Evolutionary conservation across 1,140 invertebrate species (phyloP).

Genomic region (Bradynema listronoti): DNA sequence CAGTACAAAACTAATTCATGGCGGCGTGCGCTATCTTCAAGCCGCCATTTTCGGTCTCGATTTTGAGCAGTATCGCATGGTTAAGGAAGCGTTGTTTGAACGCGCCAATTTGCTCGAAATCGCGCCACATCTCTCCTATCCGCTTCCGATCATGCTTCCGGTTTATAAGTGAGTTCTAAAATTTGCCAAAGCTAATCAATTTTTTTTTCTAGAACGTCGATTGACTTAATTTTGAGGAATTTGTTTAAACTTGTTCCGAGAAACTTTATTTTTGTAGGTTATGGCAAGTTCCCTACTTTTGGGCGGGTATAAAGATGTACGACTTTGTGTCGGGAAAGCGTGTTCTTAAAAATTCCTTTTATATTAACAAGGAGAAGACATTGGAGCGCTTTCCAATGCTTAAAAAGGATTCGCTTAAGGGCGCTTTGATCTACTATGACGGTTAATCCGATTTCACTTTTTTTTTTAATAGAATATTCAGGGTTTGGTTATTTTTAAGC

Average conservation of each 20-base stretch:
- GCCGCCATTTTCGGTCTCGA: conserved; percentile 88
- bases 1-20: conserved; percentile 96
- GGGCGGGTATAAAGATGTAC: conserved; percentile 93
- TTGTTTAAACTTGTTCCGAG: not conserved
- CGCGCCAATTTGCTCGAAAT: conserved; percentile 84
- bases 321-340: conserved; percentile 91
- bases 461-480: not conserved
- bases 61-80: conserved; percentile 73
- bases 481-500: not conserved
- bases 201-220: conserved; percentile 8
- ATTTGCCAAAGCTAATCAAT: too few relatives aligned
- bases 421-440: conserved; percentile 97
- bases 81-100: conserved; percentile 92
- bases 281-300: conserved; percentile 98
- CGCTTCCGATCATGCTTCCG: conserved; percentile 94
- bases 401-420: conserved; percentile 80
- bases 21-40: conserved; percentile 68
- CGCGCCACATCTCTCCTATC: conserved; percentile 90
- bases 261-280: conserved; percentile 66
- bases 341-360: conserved; percentile 89
- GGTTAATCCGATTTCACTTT: conserved; percentile 61
- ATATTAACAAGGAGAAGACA: conserved; percentile 81
- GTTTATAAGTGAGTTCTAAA: conserved; percentile 78
- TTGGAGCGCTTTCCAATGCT: conserved; percentile 94
- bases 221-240: conserved; percentile 7